Evolutionary conservation across 2,797 vertebrate genomes (phyloP), one percentile per base, ranked within the genome.

Genomic region (Ciconia nigra): DNA sequence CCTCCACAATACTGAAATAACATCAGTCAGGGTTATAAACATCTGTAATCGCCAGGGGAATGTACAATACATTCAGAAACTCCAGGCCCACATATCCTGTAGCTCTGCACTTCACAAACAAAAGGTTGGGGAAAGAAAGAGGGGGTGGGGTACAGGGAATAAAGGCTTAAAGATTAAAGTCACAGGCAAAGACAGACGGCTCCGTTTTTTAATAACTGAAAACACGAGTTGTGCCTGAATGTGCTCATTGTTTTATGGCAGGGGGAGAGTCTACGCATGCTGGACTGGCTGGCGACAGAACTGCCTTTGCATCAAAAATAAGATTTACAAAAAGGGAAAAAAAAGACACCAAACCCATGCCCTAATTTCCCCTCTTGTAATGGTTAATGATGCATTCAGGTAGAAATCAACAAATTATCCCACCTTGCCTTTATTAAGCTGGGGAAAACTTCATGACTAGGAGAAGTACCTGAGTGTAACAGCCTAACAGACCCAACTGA

Each of bases 141-240:
- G 98, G 97, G 97, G 96, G 96, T 95, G 93, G 97, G 96, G 95
- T 84, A 94, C 80, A 96, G 79, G 97, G 97, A 98, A 98, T 98
- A 98, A 98, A 98, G 97, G 97, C 98, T 98, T 97, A 97, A 98
- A 98, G 98, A 98, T 98, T 98, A 98, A 98, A 98, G 98, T 98
- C 98, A 97, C 97, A 96, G 97, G 98, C 97, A 98, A 97, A 98
- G 98, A 98, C 98, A 98, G 98, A 97, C 98, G 98, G 98, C 98
- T 98, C 98, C 97, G 76, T 97, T 98, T 98, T 98, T 98, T 98
- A 98, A 98, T 98, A 98, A 98, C 98, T 98, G 98, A 98, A 98
- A 98, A 98, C 98, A 98, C 97, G 97, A 98, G 97, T 97, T 97
- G 96, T 96, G 98, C 94, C 97, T 98, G 98, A 98, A 98, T 98